A percentile compares a stretch with the other conserved stretches of the same genome.
These are phyloP conservation scores for Odocoileus virginianus DNA, from an alignment of 2,113 vertebrate species.

Conservation along the genomic window DNA sequence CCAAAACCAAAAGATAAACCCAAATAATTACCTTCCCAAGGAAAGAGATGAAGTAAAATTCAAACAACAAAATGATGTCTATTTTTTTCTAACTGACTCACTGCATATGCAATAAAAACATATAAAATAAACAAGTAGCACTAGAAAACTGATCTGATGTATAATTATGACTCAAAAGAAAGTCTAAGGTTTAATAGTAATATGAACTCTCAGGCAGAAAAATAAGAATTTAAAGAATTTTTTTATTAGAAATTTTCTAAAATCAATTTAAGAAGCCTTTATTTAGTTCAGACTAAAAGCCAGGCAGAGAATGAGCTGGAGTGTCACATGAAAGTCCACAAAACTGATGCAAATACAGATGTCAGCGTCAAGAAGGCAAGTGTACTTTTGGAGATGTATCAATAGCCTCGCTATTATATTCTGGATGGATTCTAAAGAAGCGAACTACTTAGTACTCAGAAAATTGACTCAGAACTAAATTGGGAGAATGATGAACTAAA, in stretches of 20 bases:
- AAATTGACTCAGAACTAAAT: constrained; percentile 55
- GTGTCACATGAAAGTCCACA: background rate
- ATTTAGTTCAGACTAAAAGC: background rate
- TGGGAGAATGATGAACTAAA: constrained; percentile 23
- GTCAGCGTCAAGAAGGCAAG: background rate
- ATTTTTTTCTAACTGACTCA: background rate
- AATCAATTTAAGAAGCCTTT: background rate
- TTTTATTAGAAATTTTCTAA: background rate
- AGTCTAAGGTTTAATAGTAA: background rate
- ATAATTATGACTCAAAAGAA: background rate
- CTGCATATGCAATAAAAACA: background rate
- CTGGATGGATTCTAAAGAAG: constrained; percentile 24
- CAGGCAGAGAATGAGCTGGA: background rate
- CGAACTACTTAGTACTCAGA: background rate
- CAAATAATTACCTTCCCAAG: background rate
- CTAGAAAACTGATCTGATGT: background rate
- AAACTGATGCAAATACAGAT: background rate
- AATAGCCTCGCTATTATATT: background rate
- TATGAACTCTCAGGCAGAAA: background rate
- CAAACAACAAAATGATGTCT: background rate
- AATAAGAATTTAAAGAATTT: background rate
- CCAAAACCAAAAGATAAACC: background rate
- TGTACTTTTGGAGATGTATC: background rate
- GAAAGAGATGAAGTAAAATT: background rate
- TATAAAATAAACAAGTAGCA: background rate